Evolutionary conservation across 1,140 invertebrate species (phyloP), one percentile per base, ranked within the genome.

Genomic region (Homarus americanus): DNA sequence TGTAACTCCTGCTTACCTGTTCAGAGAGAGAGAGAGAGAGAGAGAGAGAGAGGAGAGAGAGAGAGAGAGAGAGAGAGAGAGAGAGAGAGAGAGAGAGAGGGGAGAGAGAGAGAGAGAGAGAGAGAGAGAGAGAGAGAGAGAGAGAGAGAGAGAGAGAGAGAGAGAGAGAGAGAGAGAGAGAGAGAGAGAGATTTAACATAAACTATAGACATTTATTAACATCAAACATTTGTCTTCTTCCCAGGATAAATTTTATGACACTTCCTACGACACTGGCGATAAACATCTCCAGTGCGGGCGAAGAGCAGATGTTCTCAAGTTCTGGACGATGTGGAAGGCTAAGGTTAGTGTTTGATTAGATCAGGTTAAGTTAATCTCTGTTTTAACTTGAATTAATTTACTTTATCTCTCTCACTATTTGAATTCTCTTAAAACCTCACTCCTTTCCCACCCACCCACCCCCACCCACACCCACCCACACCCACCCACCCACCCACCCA

Each of bases 251-350:
- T 97, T 97, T 94, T 99, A 99, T 93, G 97, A 98, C 93, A 96
- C 97, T 0, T 95, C 95, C 10, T 99, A 97, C 94, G 98, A 99
- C 93, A 97, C 97, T 0, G 98, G 98, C 0, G 98, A 99, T 93
- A 99, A 98, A 94, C 97, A 97, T 89, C 95, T 99, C 2, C 98
- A 99, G 94, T 99, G 98, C 94, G 98, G 98, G 3, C 95, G 98
- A 53, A 98, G 98, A 94, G 97, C 98, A 87, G 98, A 99, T 94
- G 96, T 97, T 0, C 96, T 98, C 92, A 99, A 99, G 94, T 95
- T 99, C 24, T 99, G 98, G 98, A 94, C 98, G 40, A 98, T 98
- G 97, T 98, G 98, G 96, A 97, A 97, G 93, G 91, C 96, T 0
- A 98, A 98, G 94, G 80, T 92, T 2, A 75, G 87, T 9, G 44